Evolutionary conservation across 2,797 vertebrate species (phyloP).

Genomic region (Bryconaethiops microstoma): DNA sequence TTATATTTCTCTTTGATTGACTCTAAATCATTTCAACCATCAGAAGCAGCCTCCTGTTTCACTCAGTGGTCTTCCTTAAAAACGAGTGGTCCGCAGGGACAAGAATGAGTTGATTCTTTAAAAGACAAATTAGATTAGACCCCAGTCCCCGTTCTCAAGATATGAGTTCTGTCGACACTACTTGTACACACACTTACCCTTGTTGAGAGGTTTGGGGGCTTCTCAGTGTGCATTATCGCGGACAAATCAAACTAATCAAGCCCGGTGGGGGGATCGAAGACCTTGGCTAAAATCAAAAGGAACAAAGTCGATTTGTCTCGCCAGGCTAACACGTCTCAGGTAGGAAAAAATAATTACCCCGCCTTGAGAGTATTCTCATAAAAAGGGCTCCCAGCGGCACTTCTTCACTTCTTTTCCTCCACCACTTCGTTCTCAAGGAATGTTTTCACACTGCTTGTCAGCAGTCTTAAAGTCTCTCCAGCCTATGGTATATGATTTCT

Average conservation of each 20-base stretch:
- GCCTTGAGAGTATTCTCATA: conserved; percentile 40
- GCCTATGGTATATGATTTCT: conserved; percentile 55
- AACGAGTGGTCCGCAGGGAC: too few species aligned
- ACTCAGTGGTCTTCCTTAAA: not conserved
- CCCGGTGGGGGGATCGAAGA: conserved; percentile 32
- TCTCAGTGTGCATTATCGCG: conserved; percentile 55
- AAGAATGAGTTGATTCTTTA: not conserved
- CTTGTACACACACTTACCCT: conserved; percentile 47
- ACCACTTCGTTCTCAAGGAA: conserved; percentile 43
- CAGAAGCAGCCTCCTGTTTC: not conserved
- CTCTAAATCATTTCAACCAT: conserved; percentile 13
- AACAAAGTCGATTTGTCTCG: conserved; percentile 46
- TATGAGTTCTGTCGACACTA: conserved; percentile 44
- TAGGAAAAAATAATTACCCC: conserved; percentile 56
- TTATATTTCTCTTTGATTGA: not conserved
- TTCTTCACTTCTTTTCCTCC: conserved; percentile 22
- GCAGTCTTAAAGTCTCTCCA: conserved; percentile 60
- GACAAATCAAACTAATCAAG: conserved; percentile 63
- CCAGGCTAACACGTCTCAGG: conserved; percentile 41
- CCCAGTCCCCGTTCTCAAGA: conserved; percentile 37
- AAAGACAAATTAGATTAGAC: conserved; percentile 34
- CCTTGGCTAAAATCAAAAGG: conserved; percentile 43
- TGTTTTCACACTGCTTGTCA: conserved; percentile 62
- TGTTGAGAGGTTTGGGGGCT: conserved; percentile 29
- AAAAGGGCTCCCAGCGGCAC: conserved; percentile 16